Conservation (phyloP, 2,113 vertebrate genomes). For the Urocolius indicus region DNA sequence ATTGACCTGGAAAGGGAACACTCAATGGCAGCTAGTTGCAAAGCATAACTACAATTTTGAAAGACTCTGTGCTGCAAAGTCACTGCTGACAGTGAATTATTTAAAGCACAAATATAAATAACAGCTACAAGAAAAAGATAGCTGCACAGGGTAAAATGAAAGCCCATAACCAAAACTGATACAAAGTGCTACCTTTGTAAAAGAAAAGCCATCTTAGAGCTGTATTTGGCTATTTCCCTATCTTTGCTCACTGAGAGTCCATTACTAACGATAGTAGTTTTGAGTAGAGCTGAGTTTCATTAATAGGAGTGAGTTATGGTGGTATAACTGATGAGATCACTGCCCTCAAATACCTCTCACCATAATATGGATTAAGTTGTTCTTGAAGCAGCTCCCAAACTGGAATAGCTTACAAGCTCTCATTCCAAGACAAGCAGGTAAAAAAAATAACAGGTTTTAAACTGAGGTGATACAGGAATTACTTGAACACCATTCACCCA, state of each 20-base stretch:
- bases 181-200: neutral
- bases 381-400: neutral
- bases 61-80: neutral
- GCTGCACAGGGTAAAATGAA: neutral
- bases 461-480: neutral
- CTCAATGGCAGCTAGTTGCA: neutral
- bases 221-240: neutral
- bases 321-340: neutral
- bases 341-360: neutral
- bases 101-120: neutral
- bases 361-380: neutral
- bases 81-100: neutral
- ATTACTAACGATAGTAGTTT: neutral
- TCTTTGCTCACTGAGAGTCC: neutral
- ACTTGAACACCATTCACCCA: neutral
- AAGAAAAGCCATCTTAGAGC: neutral
- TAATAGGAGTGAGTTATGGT: neutral
- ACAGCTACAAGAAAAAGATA: neutral
- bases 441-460: neutral
- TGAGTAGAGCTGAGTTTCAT: neutral
- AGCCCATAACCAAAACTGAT: neutral
- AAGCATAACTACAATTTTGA: neutral
- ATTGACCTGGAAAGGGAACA: neutral
- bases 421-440: neutral
- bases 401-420: neutral